Base-by-base conservation (phyloP, 1,140 invertebrate species). In the Microvelia longipes region DNA sequence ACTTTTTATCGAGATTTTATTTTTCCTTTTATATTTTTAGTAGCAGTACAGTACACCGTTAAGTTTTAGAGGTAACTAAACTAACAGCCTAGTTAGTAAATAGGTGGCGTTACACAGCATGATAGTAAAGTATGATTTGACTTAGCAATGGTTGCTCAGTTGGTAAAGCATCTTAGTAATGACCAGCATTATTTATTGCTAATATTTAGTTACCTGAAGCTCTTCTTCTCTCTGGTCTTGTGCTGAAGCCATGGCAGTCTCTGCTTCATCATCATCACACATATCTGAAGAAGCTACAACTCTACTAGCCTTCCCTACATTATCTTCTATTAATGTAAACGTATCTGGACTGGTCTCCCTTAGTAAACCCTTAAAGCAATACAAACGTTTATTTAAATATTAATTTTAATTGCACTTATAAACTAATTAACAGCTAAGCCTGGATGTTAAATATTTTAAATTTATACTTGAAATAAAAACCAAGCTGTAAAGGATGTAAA, bases 161-260 rank as follows among this genome's bases (percentile, higher is more conserved):
- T n/a, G n/a, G n/a, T n/a, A n/a, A n/a, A n/a, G n/a, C n/a, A n/a
- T n/a, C n/a, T n/a, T n/a, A n/a, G n/a, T n/a, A n/a, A n/a, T n/a
- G n/a, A n/a, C n/a, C n/a, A n/a, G n/a, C n/a, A n/a, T n/a, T n/a
- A n/a, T n/a, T n/a, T n/a, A n/a, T n/a, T n/a, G n/a, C n/a, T n/a
- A n/a, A n/a, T n/a, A n/a, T n/a, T n/a, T n/a, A 69, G 68, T 66
- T 74, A 85, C 82, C 84, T 94, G 91, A n/a, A 95, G 80, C 77
- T 97, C 93, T 75, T 93, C 92, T 79, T 96, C 92, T 70, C 91
- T 84, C 81, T 96, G 93, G 79, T 95, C 92, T 78, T 93, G 90
- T 13, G 92, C 89, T 25, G 93, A 93, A 5, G 93, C 91, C 87
- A 96, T 95, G 0, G 89, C 92, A 78, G 92, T 94, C 79, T 96